Base-by-base conservation (phyloP, 53 echinoderm and acorn worm genomes). In the Holothuria leucospilota region DNA sequence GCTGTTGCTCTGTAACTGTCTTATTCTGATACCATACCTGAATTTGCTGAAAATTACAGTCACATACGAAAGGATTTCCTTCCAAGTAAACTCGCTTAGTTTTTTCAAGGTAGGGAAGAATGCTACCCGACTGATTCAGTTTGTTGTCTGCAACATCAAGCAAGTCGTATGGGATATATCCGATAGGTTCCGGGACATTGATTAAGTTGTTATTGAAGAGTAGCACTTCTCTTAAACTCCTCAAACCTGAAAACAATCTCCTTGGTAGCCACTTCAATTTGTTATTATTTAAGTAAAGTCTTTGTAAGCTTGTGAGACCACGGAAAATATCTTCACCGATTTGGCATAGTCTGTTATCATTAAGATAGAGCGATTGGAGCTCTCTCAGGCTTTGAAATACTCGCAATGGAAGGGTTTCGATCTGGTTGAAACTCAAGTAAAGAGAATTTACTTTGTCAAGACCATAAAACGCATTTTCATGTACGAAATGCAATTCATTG, bases 41-140 rank as follows among this genome's bases (percentile, higher is more conserved):
- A 14, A 75, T 25, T 20, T 26, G 10, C n/a, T 75, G 75, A 49
- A 75, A 75, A 49, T 49, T 42, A 49, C 75, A 75, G 51, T 75
- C 75, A 52, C 75, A 75, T 2, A 75, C 12, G 25, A 75, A 75
- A 1, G 49, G 51, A 49, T 75, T 75, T 12, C 75, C 75, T 4
- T 52, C 75, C 14, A 53, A 18, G 26, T 51, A 75, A 52, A 20
- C 24, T 13, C 27, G 26, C 0, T 75, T 21, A 24, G 75, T 26
- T 29, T 49, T 46, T 11, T 25, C 26, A 49, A 75, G 18, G 51
- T 38, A 75, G 21, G 75, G 75, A 49, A 75, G 18, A 10, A 75
- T 26, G 41, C 6, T 24, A 49, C 23, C 26, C 14, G 52, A 75
- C 13, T 75, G 38, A 25, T 25, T 75, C 25, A 75, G n/a, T 26